Base-by-base conservation (phyloP, 2,113 vertebrate genomes). In the Psettodes erumei region DNA sequence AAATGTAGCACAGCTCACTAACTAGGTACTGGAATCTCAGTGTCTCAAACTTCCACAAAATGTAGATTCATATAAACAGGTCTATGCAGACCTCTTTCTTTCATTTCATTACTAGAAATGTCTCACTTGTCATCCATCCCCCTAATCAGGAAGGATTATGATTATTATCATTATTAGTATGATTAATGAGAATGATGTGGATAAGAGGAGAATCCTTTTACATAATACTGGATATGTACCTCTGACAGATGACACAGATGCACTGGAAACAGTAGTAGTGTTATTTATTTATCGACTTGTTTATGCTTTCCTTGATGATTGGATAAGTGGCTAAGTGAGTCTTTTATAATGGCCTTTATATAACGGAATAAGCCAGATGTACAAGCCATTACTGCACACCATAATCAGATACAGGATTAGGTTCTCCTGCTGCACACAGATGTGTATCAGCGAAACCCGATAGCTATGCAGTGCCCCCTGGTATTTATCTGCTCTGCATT, bases 371-470 rank as follows among this genome's bases (percentile, higher is more conserved):
- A 76, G 62, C 64, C 58, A 59, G 59, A 70, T 81, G 71, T 77
- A 86, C 61, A 53, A 59, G 40, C 66, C 83, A 81, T 90, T 81
- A 75, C 63, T 43, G 60, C 56, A 10, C 21, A 43, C 15, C 13
- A 1, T 75, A 90, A n/a, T 85, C 86, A 83, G 82, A 77, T 85
- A 54, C n/a, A 79, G 84, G 84, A 82, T 82, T 77, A 77, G 43
- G 75, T 86, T 90, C 71, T 72, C 71, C n/a, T 59, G 43, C 9
- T 38, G 77, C 71, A 77, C 72, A 83, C 6, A 72, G 86, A 85
- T 88, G 84, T 32, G 38, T 85, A 87, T 88, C 84, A 68, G 35
- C 71, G 86, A 75, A 90, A 88, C 79, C 43, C 66, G 74, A 88
- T 37, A 75, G 75, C 54, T 55, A 18, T 71, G 62, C 59, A 67